These are phyloP conservation scores for Trachelus stipa DNA, from an alignment of 2,888 invertebrate genomes.

Conservation along the genomic window DNA sequence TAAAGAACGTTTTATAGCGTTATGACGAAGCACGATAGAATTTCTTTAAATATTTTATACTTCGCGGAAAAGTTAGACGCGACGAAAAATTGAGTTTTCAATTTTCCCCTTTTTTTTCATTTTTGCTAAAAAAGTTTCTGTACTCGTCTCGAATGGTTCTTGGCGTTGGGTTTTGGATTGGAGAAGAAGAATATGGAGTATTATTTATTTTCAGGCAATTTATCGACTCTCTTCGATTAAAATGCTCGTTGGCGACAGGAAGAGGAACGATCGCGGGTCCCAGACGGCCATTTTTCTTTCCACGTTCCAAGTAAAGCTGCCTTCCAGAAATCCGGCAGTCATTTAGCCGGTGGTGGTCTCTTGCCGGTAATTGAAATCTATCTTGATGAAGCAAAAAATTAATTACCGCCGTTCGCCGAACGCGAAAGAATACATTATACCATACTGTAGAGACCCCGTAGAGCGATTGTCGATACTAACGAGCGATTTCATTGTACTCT, in stretches of 20 bases:
- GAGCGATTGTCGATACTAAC: not conserved
- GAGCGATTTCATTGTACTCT: not conserved
- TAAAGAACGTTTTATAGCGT: not conserved
- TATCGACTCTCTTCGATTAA: not conserved
- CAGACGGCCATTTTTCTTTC: not conserved
- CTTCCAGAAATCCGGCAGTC: conserved; percentile 8
- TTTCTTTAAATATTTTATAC: not conserved
- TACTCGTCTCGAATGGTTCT: not conserved
- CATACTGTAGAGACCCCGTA: not conserved
- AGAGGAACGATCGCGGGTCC: not conserved
- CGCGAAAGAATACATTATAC: conserved; percentile 7
- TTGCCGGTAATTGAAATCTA: conserved; percentile 21
- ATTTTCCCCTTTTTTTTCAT: not conserved
- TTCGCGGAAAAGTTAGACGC: not conserved
- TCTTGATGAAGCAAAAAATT: conserved; percentile 18
- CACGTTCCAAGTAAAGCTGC: not conserved
- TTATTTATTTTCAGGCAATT: not conserved
- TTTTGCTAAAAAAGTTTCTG: not conserved
- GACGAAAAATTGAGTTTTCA: not conserved
- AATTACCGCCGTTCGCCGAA: conserved; percentile 20
- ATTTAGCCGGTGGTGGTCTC: not conserved
- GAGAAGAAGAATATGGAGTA: not conserved
- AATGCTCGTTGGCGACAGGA: not conserved
- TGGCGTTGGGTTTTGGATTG: not conserved
- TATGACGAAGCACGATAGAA: not conserved